phyloP scores from a whole-genome alignment of 23 tunicate genomes.

The Trididemnum miniatum region DNA sequence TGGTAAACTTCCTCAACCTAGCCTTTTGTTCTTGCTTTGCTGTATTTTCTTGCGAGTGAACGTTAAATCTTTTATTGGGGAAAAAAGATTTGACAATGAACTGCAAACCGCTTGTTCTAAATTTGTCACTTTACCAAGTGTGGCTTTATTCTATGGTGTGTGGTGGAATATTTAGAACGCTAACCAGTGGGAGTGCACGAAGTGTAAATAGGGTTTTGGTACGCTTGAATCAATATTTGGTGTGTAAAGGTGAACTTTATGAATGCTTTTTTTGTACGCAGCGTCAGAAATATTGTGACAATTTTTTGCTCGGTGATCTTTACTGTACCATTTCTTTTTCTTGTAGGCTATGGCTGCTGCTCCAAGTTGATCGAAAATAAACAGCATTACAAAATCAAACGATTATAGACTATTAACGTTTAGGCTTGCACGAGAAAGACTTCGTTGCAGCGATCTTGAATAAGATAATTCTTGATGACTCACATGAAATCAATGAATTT shows the following conservation, averaged over 20 bases:
- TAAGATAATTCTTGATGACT: too few relatives aligned
- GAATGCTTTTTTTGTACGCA: too few relatives aligned
- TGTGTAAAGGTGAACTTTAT: too few relatives aligned
- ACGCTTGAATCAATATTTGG: background rate
- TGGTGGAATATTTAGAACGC: too few relatives aligned
- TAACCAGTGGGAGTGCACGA: too few relatives aligned
- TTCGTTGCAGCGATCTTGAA: too few relatives aligned
- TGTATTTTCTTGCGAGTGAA: background rate
- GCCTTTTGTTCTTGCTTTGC: constrained; percentile 7
- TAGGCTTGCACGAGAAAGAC: too few relatives aligned
- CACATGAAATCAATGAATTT: too few relatives aligned
- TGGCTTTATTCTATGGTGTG: background rate
- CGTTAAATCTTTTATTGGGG: background rate
- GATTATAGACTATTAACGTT: too few relatives aligned
- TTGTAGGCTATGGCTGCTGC: background rate
- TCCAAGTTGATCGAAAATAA: background rate
- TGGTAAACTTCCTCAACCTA: background rate
- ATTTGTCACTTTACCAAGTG: background rate
- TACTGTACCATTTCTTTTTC: background rate
- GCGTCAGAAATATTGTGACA: too few relatives aligned
- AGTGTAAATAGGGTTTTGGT: too few relatives aligned
- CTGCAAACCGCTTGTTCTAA: background rate
- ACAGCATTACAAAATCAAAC: too few relatives aligned
- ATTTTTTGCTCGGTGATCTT: background rate
- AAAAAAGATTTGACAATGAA: background rate